phyloP scores from a whole-genome alignment of 2,888 invertebrate species.

The Tyria jacobaeae region DNA sequence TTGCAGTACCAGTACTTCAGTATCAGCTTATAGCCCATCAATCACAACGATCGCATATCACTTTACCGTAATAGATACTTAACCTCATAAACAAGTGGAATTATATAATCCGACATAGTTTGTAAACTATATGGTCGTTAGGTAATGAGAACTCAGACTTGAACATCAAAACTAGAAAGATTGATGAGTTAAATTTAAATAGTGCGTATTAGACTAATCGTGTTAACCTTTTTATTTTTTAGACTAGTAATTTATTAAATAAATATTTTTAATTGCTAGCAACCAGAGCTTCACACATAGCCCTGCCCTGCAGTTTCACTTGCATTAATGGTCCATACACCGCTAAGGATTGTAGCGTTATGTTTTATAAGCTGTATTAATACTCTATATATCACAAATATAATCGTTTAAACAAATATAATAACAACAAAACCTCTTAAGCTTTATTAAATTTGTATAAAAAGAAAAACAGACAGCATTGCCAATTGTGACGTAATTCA shows the following conservation, averaged over 20 bases:
- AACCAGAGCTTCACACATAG: too few relatives aligned
- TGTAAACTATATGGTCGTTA: conserved; percentile 14
- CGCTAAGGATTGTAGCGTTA: too few relatives aligned
- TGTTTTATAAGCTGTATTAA: too few relatives aligned
- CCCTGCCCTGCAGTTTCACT: too few relatives aligned
- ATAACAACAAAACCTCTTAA: too few relatives aligned
- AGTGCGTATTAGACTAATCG: conserved; percentile 3
- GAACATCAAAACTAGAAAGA: conserved; percentile 17
- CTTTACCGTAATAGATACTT: conserved; percentile 22
- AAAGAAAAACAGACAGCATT: too few relatives aligned
- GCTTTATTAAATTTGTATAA: too few relatives aligned
- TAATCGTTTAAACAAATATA: too few relatives aligned
- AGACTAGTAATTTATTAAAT: not conserved
- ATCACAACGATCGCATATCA: conserved; percentile 3
- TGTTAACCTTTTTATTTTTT: conserved; percentile 5
- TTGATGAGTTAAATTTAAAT: conserved; percentile 18
- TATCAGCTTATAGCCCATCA: conserved; percentile 4
- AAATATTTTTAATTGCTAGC: too few relatives aligned
- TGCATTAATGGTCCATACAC: too few relatives aligned
- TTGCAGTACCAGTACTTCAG: not conserved
- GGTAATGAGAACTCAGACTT: conserved; percentile 14
- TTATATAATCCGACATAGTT: conserved; percentile 8
- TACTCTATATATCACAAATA: too few relatives aligned
- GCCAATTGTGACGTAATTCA: too few relatives aligned
- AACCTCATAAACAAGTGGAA: conserved; percentile 13